phyloP scores from a whole-genome alignment of 1,140 invertebrate genomes.

The Brachionus angularis region DNA sequence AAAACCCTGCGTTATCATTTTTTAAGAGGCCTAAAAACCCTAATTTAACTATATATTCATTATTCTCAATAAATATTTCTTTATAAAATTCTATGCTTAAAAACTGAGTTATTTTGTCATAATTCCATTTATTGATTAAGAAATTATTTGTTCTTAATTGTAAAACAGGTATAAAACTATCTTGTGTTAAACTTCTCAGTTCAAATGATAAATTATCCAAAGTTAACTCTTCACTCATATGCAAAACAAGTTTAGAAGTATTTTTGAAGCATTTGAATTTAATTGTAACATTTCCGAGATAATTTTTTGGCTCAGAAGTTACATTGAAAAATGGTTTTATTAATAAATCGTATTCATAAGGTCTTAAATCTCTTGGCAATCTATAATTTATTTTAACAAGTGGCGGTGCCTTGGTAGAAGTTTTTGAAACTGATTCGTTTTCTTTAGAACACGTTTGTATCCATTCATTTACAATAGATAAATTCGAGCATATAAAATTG shows the following conservation, averaged over 20 bases:
- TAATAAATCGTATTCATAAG: constrained; percentile 69
- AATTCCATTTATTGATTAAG: neutral
- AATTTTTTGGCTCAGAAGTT: neutral
- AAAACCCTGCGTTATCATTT: constrained; percentile 28
- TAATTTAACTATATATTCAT: constrained; percentile 7
- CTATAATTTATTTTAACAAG: no score
- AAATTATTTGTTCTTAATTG: neutral
- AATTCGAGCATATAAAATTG: no score
- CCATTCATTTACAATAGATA: no score
- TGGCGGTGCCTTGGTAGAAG: no score
- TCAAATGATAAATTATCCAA: constrained; percentile 22
- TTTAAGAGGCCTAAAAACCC: constrained; percentile 5
- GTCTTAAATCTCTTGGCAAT: constrained; percentile 66
- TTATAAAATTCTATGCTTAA: constrained; percentile 16
- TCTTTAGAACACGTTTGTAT: no score
- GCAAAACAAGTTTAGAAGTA: constrained; percentile 36
- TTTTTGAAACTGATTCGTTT: no score
- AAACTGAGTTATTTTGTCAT: constrained; percentile 1
- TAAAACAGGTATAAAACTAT: constrained; percentile 4
- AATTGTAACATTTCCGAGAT: constrained; percentile 5
- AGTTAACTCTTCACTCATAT: neutral
- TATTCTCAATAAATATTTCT: neutral
- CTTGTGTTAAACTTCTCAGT: constrained; percentile 1
- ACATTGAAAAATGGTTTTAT: constrained; percentile 40
- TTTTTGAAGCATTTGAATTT: constrained; percentile 25